Base-by-base conservation (phyloP, 2,797 vertebrate genomes). In the Podarcis siculus region DNA sequence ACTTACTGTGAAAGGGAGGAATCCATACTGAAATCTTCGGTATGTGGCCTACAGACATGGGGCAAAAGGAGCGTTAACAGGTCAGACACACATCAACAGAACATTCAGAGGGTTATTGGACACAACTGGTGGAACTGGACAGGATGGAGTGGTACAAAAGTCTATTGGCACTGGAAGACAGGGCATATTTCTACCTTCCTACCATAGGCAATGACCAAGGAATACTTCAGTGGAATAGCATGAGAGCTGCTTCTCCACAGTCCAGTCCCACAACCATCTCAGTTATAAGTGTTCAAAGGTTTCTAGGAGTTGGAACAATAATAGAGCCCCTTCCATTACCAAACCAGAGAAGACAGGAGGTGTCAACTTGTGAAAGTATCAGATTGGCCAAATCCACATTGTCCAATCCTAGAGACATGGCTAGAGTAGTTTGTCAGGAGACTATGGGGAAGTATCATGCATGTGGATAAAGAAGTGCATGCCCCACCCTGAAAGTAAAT, bases 1-100 rank as follows among this genome's bases (percentile, higher is more conserved):
- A 97, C 97, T 97, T 97, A 97, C 97, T 97, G 97, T 39, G 97
- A 97, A 85, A 96, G 92, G 66, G 97, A 97, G 55, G 96, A 97
- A 89, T 97, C 96, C 95, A 94, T 79, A 91, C 97, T 97, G 97
- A 97, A 95, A 87, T 97, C 97, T 93, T 97, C 97, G 78, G 89
- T 80, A 25, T 92, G 95, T 27, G 87, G 94, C 96, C 97, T 97
- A 95, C 88, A 85, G 92, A 92, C 89, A 92, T 69, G 13, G 94
- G 91, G 95, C 0, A 67, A 91, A 94, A 92, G 92, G 87, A 85
- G 90, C 90, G 92, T 82, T 86, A 90, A 35, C 8, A 90, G 23
- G 87, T 91, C 17, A 30, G 85, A n/a, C 72, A 1, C 17, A 64
- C 0, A 2, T 39, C 9, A 13, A 42, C 9, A 39, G 21, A 80